Percentiles rank a stretch among this genome's conserved stretches.
Conservation (phyloP, 2,797 vertebrate genomes). For the Alectoris magna region DNA sequence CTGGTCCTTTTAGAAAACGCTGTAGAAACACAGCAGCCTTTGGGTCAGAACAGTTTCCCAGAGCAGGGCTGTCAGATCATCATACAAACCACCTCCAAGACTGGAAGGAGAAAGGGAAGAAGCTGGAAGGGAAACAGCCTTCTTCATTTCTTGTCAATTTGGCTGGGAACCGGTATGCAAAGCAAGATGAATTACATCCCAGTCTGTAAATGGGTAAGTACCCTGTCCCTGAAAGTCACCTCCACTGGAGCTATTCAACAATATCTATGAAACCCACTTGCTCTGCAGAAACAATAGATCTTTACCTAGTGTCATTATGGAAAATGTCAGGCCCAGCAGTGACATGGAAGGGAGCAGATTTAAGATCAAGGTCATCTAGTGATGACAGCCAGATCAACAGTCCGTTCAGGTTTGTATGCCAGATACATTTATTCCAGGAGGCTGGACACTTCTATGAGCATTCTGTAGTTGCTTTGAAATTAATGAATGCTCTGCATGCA, state of each 20-base stretch:
- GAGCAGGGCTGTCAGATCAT: background rate
- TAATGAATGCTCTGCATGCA: conserved; percentile 41
- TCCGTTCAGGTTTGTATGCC: conserved; percentile 25
- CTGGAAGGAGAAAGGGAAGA: background rate
- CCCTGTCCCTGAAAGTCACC: conserved; percentile 16
- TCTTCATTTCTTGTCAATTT: background rate
- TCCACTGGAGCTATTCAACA: background rate
- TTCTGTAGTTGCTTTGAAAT: background rate
- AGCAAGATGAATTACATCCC: background rate
- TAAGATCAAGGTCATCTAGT: conserved; percentile 57
- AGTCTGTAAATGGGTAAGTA: background rate
- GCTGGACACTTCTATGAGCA: background rate
- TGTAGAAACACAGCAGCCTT: background rate
- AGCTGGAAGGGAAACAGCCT: background rate
- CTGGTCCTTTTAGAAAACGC: background rate
- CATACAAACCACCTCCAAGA: background rate
- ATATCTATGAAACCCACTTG: background rate
- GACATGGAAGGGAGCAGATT: conserved; percentile 36
- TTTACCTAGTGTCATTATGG: conserved; percentile 30
- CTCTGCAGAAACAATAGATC: conserved; percentile 52
- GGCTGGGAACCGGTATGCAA: background rate
- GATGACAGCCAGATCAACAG: conserved; percentile 45
- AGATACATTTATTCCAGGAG: conserved; percentile 23
- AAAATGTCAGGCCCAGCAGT: conserved; percentile 59
- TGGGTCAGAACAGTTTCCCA: background rate